These are phyloP conservation scores for Tethya wilhelma DNA, from an alignment of 37 sponge, comb jelly and placozoan genomes.

Conservation along the genomic window DNA sequence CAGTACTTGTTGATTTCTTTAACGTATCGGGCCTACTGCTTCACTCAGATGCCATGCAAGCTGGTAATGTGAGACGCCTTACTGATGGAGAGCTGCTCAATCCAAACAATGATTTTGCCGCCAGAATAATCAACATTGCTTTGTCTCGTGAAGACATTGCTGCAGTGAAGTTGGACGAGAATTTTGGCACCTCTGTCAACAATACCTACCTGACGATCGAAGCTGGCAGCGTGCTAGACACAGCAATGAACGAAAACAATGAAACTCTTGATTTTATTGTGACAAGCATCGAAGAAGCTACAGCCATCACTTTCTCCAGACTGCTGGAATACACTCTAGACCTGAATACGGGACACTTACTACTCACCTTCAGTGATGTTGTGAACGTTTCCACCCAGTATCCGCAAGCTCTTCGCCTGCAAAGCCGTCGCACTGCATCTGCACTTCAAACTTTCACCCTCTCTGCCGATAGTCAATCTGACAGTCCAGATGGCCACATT, in stretches of 20 bases:
- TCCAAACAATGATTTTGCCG: constrained; percentile 18
- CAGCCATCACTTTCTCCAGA: constrained; percentile 36
- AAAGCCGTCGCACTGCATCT: constrained; percentile 64
- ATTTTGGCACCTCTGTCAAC: constrained; percentile 61
- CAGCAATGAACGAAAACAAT: constrained; percentile 41
- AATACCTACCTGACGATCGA: constrained; percentile 78
- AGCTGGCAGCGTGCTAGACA: constrained; percentile 45
- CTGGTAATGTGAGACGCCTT: constrained; percentile 33
- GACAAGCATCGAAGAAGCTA: constrained; percentile 6
- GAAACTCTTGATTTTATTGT: constrained; percentile 17
- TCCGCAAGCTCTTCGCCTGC: constrained; percentile 78
- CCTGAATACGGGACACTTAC: constrained; percentile 69
- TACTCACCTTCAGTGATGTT: constrained; percentile 84
- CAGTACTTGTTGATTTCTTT: constrained; percentile 56
- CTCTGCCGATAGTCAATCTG: constrained; percentile 53
- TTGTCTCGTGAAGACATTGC: constrained; percentile 70
- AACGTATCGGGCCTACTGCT: constrained; percentile 64
- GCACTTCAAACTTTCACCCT: constrained; percentile 39
- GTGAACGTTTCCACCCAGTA: constrained; percentile 65
- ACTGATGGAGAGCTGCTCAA: constrained; percentile 62
- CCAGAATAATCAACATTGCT: constrained; percentile 37
- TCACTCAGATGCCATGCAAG: constrained; percentile 42
- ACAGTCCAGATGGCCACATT: constrained; percentile 62
- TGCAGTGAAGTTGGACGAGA: constrained; percentile 66
- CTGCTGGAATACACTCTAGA: constrained; percentile 67